These are phyloP conservation scores for Paracanthobrama guichenoti DNA, from an alignment of 2,113 vertebrate species.

Conservation along the genomic window DNA sequence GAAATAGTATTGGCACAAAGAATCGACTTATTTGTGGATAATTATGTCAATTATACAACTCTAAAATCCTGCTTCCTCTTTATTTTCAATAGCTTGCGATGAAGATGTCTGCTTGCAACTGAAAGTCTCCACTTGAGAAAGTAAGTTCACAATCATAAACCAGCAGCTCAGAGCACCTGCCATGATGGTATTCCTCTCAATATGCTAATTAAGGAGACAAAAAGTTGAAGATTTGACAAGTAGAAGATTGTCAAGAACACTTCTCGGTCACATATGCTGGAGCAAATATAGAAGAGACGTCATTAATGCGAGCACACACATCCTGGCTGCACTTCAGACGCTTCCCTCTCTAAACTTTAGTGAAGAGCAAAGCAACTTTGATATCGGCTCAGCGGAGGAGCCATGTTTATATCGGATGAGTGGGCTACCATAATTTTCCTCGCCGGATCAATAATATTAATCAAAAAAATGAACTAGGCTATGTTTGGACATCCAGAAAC, in stretches of 20 bases:
- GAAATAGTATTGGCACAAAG: constrained; percentile 41
- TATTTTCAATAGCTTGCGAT: not conserved
- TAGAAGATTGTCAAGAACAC: constrained; percentile 4
- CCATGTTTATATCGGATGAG: constrained; percentile 4
- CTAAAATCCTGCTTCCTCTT: constrained; percentile 12
- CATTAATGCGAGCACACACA: constrained; percentile 11
- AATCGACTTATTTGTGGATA: constrained; percentile 9
- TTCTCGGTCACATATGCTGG: constrained; percentile 1
- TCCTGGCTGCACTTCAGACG: not conserved
- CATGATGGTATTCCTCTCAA: constrained; percentile 3
- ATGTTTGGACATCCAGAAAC: constrained; percentile 46
- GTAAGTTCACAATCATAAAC: constrained; percentile 5
- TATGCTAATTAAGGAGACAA: constrained; percentile 26
- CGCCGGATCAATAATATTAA: constrained; percentile 31
- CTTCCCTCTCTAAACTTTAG: constrained; percentile 14
- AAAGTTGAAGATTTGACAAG: constrained; percentile 25
- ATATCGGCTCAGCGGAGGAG: not conserved
- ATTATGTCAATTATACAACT: constrained; percentile 31
- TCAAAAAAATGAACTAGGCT: constrained; percentile 33
- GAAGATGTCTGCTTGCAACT: not conserved
- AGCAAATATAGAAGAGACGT: not conserved
- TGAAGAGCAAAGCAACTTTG: constrained; percentile 23
- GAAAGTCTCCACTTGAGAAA: constrained; percentile 2
- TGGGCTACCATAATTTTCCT: constrained; percentile 24
- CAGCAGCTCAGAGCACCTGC: constrained; percentile 11